These are phyloP conservation scores for Lagorchestes hirsutus DNA, from an alignment of 2,797 vertebrate genomes.

Conservation along the genomic window DNA sequence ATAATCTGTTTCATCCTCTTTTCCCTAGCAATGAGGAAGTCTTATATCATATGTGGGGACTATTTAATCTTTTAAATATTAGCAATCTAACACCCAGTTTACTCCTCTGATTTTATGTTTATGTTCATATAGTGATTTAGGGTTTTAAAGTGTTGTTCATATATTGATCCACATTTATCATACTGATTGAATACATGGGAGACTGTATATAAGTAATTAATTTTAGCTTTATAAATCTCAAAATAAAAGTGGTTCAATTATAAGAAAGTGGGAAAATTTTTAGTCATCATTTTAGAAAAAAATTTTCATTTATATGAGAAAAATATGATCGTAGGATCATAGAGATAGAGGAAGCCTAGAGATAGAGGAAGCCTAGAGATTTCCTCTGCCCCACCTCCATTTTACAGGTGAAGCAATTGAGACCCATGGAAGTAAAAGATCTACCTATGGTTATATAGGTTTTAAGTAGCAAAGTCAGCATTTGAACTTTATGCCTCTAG, in stretches of 20 bases:
- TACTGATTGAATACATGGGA: slow-evolving; percentile 23
- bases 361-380: neutral
- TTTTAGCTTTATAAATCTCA: slow-evolving; percentile 36
- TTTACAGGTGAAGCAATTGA: neutral
- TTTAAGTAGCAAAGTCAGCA: neutral
- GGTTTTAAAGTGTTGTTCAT: neutral
- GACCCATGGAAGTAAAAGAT: neutral
- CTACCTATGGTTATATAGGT: neutral
- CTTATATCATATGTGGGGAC: neutral
- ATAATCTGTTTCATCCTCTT: neutral
- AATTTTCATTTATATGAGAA: slow-evolving; percentile 7
- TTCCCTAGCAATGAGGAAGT: neutral
- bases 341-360: neutral
- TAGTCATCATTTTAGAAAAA: slow-evolving; percentile 47
- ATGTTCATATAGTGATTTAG: neutral
- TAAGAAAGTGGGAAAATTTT: neutral
- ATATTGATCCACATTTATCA: slow-evolving; percentile 23
- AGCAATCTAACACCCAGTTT: neutral
- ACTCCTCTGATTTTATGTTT: neutral
- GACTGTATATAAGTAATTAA: slow-evolving; percentile 29
- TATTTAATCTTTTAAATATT: neutral
- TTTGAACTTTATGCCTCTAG: neutral
- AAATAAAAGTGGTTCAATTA: slow-evolving; percentile 3
- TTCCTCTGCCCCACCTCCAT: neutral
- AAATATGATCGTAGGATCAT: neutral